Base-by-base conservation (phyloP, 1,140 invertebrate species). In the Drosophila kikkawai region DNA sequence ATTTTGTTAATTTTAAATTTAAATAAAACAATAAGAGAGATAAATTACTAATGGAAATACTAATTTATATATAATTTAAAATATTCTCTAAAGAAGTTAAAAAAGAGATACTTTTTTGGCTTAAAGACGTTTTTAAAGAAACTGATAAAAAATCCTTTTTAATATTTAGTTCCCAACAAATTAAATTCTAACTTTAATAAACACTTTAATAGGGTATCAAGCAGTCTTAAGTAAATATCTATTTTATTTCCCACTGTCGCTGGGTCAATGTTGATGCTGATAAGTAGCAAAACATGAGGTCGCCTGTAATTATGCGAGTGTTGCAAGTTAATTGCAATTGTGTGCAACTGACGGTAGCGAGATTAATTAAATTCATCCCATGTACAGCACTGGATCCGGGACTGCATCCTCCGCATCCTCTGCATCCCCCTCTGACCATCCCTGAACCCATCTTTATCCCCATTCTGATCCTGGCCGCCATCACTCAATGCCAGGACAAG, bases 251-350 rank as follows among this genome's bases (percentile, higher is more conserved):
- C 42, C 37, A 45, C 48, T 67, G 56, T 59, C 74, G 60, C 51
- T 82, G 70, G 75, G 82, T 83, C 82, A 91, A 86, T 91, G 87
- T 91, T 91, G 87, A 87, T 91, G 87, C 87, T 91, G 87, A 91
- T 91, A 91, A 88, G 88, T 91, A 91, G 88, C 83, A 91, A 91
- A 91, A 91, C 88, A 91, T 91, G 88, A 91, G 84, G 88, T 91
- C 84, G 82, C 77, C 79, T 85, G 84, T 91, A 91, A 91, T 91
- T 91, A 88, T 91, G 90, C 81, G 82, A 92, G 84, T 91, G 91
- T 92, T 92, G 91, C 91, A 91, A 92, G 85, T 92, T 92, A 92
- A 92, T 92, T 91, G 86, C 86, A 88, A 91, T 92, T 91, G 91
- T 91, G 86, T 92, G 91, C 86, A 91, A 92, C 83, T 91, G 91